These are phyloP conservation scores for Ammodytes dubius DNA, from an alignment of 2,113 vertebrate species.

Conservation along the genomic window DNA sequence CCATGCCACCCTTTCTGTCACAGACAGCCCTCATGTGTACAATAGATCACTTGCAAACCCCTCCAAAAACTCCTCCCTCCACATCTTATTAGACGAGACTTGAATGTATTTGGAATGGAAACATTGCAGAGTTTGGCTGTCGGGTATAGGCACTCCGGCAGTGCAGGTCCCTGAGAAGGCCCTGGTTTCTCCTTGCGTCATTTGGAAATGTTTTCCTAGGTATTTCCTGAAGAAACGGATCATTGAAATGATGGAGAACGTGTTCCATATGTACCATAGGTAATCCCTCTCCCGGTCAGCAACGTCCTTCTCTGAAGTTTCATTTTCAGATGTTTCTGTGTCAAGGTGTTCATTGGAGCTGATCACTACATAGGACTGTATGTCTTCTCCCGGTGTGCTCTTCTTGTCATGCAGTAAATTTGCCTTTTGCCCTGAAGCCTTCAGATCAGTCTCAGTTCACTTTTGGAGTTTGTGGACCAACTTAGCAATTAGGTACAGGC, in stretches of 20 bases:
- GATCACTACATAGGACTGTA: not conserved
- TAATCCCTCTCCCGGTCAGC: conserved; percentile 51
- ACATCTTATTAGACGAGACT: conserved; percentile 76
- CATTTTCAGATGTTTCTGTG: conserved; percentile 29
- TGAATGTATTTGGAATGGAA: conserved; percentile 88
- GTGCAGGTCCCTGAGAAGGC: conserved; percentile 26
- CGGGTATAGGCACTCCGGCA: conserved; percentile 78
- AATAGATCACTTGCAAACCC: conserved; percentile 91
- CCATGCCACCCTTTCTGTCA: conserved; percentile 85
- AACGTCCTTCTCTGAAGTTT: not conserved
- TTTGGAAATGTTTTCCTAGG: conserved; percentile 22
- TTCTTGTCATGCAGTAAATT: not conserved
- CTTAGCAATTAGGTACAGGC: no score
- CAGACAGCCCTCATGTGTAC: conserved; percentile 85
- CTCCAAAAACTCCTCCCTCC: conserved; percentile 89
- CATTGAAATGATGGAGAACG: conserved; percentile 71
- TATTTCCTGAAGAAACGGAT: conserved; percentile 65
- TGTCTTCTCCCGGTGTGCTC: conserved; percentile 5
- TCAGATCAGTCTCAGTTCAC: not conserved
- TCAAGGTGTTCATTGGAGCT: conserved; percentile 23
- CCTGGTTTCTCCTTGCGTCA: not conserved
- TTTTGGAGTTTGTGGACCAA: not conserved
- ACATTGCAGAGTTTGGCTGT: conserved; percentile 75
- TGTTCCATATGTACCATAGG: conserved; percentile 74
- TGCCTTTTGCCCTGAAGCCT: not conserved